Evolutionary conservation across 2,797 vertebrate genomes (phyloP).

Genomic region (Petrocephalus schoutedeni): DNA sequence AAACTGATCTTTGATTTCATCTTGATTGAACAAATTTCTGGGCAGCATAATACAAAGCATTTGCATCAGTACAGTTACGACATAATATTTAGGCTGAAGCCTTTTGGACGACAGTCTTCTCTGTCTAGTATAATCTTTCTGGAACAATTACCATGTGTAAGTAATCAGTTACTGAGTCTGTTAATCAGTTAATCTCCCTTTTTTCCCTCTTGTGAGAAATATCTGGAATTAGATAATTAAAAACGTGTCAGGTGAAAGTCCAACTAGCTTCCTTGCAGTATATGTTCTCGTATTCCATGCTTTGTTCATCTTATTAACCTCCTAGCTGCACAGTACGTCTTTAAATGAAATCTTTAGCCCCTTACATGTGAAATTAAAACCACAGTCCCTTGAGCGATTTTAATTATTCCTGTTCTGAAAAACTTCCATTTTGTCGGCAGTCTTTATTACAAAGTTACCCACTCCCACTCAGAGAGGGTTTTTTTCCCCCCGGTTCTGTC

Average conservation of each 20-base stretch:
- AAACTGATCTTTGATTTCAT: neutral
- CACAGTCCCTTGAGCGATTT: slow-evolving; percentile 77
- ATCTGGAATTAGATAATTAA: slow-evolving; percentile 74
- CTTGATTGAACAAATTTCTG: neutral
- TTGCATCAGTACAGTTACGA: neutral
- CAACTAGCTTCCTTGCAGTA: slow-evolving; percentile 63
- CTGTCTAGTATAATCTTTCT: slow-evolving; percentile 44
- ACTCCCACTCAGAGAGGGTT: slow-evolving; percentile 48
- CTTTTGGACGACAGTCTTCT: slow-evolving; percentile 28
- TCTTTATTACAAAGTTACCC: slow-evolving; percentile 41
- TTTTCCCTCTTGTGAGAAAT: slow-evolving; percentile 58
- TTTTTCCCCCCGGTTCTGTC: slow-evolving; percentile 61
- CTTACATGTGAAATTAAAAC: slow-evolving; percentile 83
- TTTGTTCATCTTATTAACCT: slow-evolving; percentile 82
- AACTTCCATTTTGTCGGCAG: slow-evolving; percentile 71
- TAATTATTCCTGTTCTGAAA: slow-evolving; percentile 78
- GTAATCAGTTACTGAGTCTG: slow-evolving; percentile 61
- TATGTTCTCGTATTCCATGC: slow-evolving; percentile 73
- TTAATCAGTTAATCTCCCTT: slow-evolving; percentile 72
- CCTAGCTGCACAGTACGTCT: slow-evolving; percentile 66
- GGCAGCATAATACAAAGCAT: neutral
- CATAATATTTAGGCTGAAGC: slow-evolving; percentile 33
- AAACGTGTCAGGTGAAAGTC: slow-evolving; percentile 80
- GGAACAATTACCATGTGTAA: slow-evolving; percentile 45
- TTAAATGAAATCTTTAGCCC: slow-evolving; percentile 83